A percentile compares a stretch with the other conserved stretches of the same genome.
Conservation (phyloP, 2,888 invertebrate species). For the Sesia bembeciformis region DNA sequence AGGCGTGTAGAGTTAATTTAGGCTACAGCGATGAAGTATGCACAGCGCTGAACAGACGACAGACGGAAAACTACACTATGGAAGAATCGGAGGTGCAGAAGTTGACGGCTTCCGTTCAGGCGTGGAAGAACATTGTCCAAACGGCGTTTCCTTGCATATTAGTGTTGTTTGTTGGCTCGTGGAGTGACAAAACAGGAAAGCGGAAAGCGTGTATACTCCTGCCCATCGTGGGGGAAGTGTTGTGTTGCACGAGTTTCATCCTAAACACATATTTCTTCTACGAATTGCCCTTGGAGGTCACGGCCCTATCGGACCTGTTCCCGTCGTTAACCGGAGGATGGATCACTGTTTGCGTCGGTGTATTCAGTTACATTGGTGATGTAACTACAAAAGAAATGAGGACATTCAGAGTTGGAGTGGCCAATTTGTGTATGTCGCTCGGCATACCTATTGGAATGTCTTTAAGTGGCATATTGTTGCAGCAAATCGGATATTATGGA, state of each 20-base stretch:
- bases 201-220: constrained; percentile 75
- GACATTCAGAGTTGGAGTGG: constrained; percentile 76
- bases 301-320: constrained; percentile 70
- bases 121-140: constrained; percentile 74
- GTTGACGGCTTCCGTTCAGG: constrained; percentile 71
- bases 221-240: constrained; percentile 71
- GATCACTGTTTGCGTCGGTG: constrained; percentile 75
- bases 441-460: constrained; percentile 76
- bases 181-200: constrained; percentile 75
- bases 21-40: constrained; percentile 83
- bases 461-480: constrained; percentile 68
- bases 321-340: constrained; percentile 74
- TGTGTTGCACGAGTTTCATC: constrained; percentile 66
- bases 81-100: constrained; percentile 79
- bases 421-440: constrained; percentile 76
- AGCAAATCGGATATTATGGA: constrained; percentile 66
- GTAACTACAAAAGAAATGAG: constrained; percentile 74
- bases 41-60: constrained; percentile 80
- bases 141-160: constrained; percentile 72
- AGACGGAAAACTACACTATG: constrained; percentile 79
- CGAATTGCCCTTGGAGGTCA: constrained; percentile 72
- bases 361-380: constrained; percentile 78
- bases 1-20: constrained; percentile 88
- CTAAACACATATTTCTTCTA: constrained; percentile 75
- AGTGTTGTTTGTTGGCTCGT: constrained; percentile 75